These are phyloP conservation scores for Lucilia sericata DNA, from an alignment of 1,140 invertebrate species.

Conservation along the genomic window DNA sequence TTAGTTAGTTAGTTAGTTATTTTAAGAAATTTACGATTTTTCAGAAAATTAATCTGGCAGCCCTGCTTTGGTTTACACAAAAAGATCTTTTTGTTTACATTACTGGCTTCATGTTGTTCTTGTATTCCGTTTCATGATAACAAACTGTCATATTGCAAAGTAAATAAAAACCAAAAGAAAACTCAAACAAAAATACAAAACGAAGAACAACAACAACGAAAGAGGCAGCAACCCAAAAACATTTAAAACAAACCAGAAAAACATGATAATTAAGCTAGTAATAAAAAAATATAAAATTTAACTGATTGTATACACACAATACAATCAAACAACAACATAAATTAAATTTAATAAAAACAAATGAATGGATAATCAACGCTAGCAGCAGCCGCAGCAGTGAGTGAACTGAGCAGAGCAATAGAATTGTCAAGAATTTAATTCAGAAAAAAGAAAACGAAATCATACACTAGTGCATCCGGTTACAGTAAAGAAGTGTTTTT, in stretches of 20 bases:
- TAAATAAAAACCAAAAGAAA: neutral
- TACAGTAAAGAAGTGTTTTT: neutral
- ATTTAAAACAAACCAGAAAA: neutral
- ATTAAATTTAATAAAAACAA: neutral
- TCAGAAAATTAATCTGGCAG: too few relatives aligned
- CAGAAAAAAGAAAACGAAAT: neutral
- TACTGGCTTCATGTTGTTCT: neutral
- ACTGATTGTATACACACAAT: neutral
- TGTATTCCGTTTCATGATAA: neutral
- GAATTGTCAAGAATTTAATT: neutral
- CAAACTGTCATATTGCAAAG: neutral
- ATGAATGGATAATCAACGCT: neutral
- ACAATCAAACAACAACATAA: neutral
- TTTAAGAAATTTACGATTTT: too few relatives aligned
- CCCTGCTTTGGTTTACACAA: too few relatives aligned
- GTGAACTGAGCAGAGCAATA: neutral
- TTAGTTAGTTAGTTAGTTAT: too few relatives aligned
- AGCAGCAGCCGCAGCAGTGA: neutral
- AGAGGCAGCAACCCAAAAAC: neutral
- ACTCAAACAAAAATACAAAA: neutral
- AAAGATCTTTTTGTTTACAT: neutral
- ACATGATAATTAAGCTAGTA: constrained; percentile 10
- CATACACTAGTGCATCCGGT: constrained; percentile 10
- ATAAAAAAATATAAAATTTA: neutral
- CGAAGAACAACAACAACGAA: neutral